Evolutionary conservation across 1,140 invertebrate species (phyloP).

Genomic region (Panagrolaimus sp.): DNA sequence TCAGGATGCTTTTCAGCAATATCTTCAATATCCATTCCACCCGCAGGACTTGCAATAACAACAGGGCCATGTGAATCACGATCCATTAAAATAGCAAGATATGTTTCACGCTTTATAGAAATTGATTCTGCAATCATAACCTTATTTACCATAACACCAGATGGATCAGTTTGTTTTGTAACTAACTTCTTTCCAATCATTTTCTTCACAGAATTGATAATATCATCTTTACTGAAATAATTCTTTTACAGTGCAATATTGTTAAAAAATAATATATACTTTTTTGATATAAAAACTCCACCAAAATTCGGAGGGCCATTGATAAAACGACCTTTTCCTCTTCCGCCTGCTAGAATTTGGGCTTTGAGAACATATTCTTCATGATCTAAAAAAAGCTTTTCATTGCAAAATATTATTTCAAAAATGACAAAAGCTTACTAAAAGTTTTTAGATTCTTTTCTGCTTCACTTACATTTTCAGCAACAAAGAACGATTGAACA

Average conservation of each 20-base stretch:
- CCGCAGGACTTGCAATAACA: slow-evolving; percentile 83
- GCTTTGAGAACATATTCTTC: slow-evolving; percentile 97
- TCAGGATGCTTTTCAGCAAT: slow-evolving; percentile 91
- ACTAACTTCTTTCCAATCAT: slow-evolving; percentile 88
- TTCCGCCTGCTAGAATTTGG: slow-evolving; percentile 92
- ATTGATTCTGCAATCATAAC: slow-evolving; percentile 99
- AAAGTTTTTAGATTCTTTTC: slow-evolving; percentile 69
- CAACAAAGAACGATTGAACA: slow-evolving; percentile 85
- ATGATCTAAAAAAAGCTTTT: slow-evolving; percentile 65
- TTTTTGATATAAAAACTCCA: slow-evolving; percentile 93
- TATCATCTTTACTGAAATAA: slow-evolving; percentile 59
- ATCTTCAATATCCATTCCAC: slow-evolving; percentile 93
- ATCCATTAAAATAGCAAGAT: slow-evolving; percentile 93
- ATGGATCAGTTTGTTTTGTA: slow-evolving; percentile 92
- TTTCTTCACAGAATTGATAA: slow-evolving; percentile 68
- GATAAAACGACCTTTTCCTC: slow-evolving; percentile 91
- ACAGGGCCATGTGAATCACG: slow-evolving; percentile 71
- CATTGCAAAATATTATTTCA: slow-evolving; percentile 16
- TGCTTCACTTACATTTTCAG: slow-evolving; percentile 70
- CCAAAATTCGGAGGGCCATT: slow-evolving; percentile 83
- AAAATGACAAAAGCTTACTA: slow-evolving; percentile 66
- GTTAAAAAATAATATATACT: slow-evolving; percentile 88
- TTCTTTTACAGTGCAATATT: not conserved
- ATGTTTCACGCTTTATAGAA: slow-evolving; percentile 87
- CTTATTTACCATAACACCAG: slow-evolving; percentile 85